These are phyloP conservation scores for Apogon hyalosoma DNA, from an alignment of 2,797 vertebrate species.

Conservation along the genomic window DNA sequence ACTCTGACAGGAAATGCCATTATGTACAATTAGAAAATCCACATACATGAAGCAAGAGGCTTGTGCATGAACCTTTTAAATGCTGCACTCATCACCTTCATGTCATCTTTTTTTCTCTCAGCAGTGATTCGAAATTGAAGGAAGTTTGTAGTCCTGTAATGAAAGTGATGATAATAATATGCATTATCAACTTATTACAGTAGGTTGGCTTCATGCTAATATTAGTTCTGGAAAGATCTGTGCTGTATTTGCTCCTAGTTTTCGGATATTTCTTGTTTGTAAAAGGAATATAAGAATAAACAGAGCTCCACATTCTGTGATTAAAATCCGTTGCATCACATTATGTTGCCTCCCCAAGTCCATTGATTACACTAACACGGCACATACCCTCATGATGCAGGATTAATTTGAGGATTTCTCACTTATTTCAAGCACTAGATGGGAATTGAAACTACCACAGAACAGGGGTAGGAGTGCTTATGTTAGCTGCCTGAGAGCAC, in stretches of 20 bases:
- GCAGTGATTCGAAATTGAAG: constrained; percentile 37
- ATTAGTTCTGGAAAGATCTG: background rate
- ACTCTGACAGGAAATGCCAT: constrained; percentile 8
- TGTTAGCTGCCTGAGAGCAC: too few relatives aligned
- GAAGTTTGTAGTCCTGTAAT: background rate
- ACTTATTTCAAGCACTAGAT: constrained; percentile 9
- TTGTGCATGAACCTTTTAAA: constrained; percentile 59
- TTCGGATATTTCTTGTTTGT: background rate
- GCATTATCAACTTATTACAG: too few relatives aligned
- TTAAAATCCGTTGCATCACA: constrained; percentile 27
- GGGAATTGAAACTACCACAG: constrained; percentile 10
- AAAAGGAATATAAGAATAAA: constrained; percentile 59
- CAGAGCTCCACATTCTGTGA: constrained; percentile 80
- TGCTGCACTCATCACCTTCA: constrained; percentile 53
- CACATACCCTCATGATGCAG: constrained; percentile 9
- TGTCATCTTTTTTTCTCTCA: constrained; percentile 43
- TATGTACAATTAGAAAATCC: constrained; percentile 23
- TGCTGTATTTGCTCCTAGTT: background rate
- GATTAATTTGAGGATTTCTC: constrained; percentile 21
- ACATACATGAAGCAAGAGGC: constrained; percentile 63
- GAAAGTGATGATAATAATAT: background rate
- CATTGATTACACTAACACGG: constrained; percentile 43
- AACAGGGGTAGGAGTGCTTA: background rate
- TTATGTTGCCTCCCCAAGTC: constrained; percentile 24
- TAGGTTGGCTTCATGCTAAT: background rate